A percentile compares a stretch with the other conserved stretches of the same genome.
Evolutionary conservation across 2,113 vertebrate genomes (phyloP).

Genomic region (Penelope pileata): DNA sequence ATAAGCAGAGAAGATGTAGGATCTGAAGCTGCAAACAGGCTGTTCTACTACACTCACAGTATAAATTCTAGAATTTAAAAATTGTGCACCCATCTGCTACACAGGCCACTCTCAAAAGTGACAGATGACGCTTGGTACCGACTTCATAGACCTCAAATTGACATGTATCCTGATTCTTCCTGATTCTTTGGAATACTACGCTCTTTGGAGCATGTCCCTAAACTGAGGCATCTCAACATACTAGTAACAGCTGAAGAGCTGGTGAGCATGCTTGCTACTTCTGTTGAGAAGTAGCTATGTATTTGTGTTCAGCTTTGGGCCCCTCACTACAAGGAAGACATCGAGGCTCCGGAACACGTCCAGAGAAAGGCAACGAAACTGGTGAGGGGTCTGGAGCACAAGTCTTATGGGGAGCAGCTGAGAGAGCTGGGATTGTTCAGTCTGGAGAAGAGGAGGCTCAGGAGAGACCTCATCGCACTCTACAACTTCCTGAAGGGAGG

Average conservation of each 20-base stretch:
- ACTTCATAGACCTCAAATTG: not conserved
- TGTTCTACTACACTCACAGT: not conserved
- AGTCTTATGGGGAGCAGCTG: too few species aligned
- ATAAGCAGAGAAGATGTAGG: not conserved
- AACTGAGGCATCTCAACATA: not conserved
- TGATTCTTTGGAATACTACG: not conserved
- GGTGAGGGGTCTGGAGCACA: too few species aligned
- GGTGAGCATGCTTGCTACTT: not conserved
- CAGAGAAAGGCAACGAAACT: too few species aligned
- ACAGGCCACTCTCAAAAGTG: not conserved
- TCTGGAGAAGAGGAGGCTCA: too few species aligned
- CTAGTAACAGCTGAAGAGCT: not conserved
- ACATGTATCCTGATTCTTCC: not conserved
- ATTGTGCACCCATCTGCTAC: not conserved
- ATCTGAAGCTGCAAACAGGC: not conserved
- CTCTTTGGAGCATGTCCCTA: not conserved
- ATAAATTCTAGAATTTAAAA: not conserved
- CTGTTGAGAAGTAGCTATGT: not conserved
- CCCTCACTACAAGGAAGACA: too few species aligned
- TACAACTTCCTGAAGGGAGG: too few species aligned
- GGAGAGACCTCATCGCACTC: too few species aligned
- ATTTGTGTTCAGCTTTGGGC: too few species aligned
- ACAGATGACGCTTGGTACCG: rapidly evolving
- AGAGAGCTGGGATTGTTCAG: too few species aligned
- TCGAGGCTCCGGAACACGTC: too few species aligned